phyloP scores from a whole-genome alignment of 2,113 vertebrate genomes.

The Baryphthengus martii region DNA sequence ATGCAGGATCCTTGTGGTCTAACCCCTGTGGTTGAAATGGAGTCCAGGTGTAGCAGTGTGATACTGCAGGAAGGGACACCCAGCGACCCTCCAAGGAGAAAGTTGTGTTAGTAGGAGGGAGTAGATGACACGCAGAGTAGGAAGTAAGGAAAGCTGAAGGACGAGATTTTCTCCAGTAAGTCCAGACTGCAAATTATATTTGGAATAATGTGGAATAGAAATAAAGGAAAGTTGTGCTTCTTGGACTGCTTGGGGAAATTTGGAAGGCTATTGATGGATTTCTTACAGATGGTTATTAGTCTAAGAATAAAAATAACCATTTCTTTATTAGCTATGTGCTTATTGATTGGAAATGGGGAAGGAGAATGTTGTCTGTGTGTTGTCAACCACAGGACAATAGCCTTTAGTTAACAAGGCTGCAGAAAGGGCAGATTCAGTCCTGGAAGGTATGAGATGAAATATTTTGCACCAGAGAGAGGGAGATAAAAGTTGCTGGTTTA shows the following conservation, averaged over 20 bases:
- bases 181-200: not conserved
- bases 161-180: not conserved
- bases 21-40: not conserved
- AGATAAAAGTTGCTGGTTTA: not conserved
- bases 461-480: not conserved
- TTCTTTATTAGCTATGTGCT: not conserved
- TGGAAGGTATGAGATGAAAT: not conserved
- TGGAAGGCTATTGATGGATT: not conserved
- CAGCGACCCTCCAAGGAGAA: accelerated
- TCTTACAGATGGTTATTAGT: not conserved
- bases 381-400: not conserved
- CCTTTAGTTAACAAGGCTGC: not conserved
- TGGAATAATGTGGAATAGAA: not conserved
- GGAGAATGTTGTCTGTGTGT: not conserved
- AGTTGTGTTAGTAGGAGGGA: not conserved
- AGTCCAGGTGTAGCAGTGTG: not conserved
- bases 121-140: not conserved
- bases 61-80: not conserved
- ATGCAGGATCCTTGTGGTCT: not conserved
- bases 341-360: not conserved
- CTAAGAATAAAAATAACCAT: not conserved
- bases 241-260: not conserved
- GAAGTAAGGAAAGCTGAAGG: not conserved
- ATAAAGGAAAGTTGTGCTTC: not conserved
- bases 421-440: not conserved